Base-by-base conservation (phyloP, 2,888 invertebrate genomes). In the Hyalella azteca region DNA sequence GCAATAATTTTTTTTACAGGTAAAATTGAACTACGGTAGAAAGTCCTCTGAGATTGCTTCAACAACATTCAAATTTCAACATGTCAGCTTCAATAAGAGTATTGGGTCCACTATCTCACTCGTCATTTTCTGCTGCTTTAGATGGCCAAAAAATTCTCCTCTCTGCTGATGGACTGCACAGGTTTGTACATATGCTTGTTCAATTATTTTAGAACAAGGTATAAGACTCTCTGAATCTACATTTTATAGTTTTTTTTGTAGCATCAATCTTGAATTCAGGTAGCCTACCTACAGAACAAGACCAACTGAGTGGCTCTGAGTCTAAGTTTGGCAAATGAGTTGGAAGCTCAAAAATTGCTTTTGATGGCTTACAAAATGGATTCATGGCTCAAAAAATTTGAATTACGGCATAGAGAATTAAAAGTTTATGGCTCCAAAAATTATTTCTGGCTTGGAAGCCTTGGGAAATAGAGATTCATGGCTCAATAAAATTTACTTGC, bases 1-100 rank as follows among this genome's bases (percentile, higher is more conserved):
- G n/a, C n/a, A n/a, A n/a, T n/a, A n/a, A n/a, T n/a, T n/a, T n/a
- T n/a, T n/a, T n/a, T n/a, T n/a, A n/a, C n/a, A n/a, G n/a, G n/a
- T n/a, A n/a, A n/a, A n/a, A n/a, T n/a, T n/a, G n/a, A n/a, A n/a
- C n/a, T n/a, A n/a, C n/a, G n/a, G n/a, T n/a, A n/a, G n/a, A n/a
- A n/a, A n/a, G n/a, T n/a, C n/a, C n/a, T n/a, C n/a, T n/a, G n/a
- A n/a, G n/a, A n/a, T n/a, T n/a, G n/a, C n/a, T n/a, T n/a, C n/a
- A n/a, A n/a, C n/a, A n/a, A n/a, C n/a, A n/a, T n/a, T n/a, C n/a
- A n/a, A n/a, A n/a, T n/a, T n/a, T n/a, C n/a, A n/a, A n/a, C n/a
- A n/a, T n/a, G n/a, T n/a, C n/a, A n/a, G n/a, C 78, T 49, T 75
- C 82, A 3, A 76, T 82, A n/a, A 54, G 82, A 77, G 73, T 82